phyloP scores from a whole-genome alignment of 2,888 invertebrate genomes.

The Rapana venosa region DNA sequence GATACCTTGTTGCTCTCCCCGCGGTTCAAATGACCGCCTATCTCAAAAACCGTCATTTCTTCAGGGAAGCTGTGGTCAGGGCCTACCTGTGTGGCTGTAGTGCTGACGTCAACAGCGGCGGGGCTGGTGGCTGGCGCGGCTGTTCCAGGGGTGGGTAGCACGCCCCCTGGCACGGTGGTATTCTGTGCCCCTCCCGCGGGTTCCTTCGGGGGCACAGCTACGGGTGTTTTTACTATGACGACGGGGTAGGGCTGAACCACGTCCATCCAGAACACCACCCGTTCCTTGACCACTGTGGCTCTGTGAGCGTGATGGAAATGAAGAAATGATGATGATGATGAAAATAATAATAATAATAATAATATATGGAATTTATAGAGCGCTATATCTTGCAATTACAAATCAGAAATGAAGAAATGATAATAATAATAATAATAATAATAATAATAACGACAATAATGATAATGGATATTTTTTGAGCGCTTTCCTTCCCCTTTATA shows the following conservation, averaged over 20 bases:
- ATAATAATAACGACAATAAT: too few species aligned
- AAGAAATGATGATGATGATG: too few species aligned
- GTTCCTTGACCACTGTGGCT: not conserved
- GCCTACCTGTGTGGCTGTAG: not conserved
- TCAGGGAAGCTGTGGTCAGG: not conserved
- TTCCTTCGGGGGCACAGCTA: not conserved
- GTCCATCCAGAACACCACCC: not conserved
- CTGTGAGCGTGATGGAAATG: not conserved
- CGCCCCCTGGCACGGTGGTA: not conserved
- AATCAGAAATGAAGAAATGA: too few species aligned
- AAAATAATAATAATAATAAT: too few species aligned
- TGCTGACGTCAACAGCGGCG: not conserved
- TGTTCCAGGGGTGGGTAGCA: constrained; percentile 3
- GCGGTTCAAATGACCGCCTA: too few species aligned
- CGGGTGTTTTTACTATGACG: not conserved
- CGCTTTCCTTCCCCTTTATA: too few species aligned
- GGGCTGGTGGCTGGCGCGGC: not conserved
- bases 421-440: too few species aligned
- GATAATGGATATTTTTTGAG: too few species aligned
- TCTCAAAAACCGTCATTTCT: too few species aligned
- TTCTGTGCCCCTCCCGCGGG: not conserved
- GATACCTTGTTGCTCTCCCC: not conserved
- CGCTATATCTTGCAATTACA: too few species aligned
- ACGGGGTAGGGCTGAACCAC: not conserved
- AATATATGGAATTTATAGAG: too few species aligned